A percentile compares a stretch with the other conserved stretches of the same genome.
Evolutionary conservation across 2,888 invertebrate species (phyloP).

Genomic region (Chymomyza fuscimana): DNA sequence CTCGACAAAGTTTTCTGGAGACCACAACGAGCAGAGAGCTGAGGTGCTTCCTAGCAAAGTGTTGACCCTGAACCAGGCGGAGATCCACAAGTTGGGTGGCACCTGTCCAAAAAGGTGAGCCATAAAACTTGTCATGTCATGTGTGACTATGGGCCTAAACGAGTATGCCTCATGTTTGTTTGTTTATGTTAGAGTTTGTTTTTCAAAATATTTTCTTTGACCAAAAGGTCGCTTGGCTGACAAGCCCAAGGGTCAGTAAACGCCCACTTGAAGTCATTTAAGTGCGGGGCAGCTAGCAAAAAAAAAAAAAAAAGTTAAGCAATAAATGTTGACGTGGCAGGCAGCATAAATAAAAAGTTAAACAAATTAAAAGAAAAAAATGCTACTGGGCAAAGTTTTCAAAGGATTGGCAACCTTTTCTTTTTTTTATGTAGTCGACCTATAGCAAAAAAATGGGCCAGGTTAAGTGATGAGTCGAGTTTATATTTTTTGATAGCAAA

Average conservation of each 20-base stretch:
- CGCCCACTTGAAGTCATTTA: slow-evolving; percentile 22
- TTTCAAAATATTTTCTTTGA: slow-evolving; percentile 57
- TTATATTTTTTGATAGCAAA: not conserved
- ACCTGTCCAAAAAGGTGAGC: slow-evolving; percentile 11
- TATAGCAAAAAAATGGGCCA: not conserved
- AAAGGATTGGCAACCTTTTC: not conserved
- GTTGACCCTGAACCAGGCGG: slow-evolving; percentile 32
- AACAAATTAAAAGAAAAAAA: slow-evolving; percentile 12
- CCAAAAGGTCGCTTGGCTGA: slow-evolving; percentile 6
- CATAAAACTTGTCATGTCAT: slow-evolving; percentile 20
- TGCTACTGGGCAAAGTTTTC: not conserved
- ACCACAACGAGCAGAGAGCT: slow-evolving; percentile 20
- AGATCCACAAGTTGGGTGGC: not conserved
- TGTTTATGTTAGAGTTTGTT: slow-evolving; percentile 33
- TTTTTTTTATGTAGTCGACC: not conserved
- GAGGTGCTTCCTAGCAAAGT: slow-evolving; percentile 7
- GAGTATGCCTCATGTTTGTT: slow-evolving; percentile 28
- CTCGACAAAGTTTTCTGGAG: slow-evolving; percentile 27
- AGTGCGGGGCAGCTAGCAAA: slow-evolving; percentile 43
- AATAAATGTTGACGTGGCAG: slow-evolving; percentile 50
- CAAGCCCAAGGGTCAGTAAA: slow-evolving; percentile 46
- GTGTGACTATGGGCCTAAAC: not conserved
- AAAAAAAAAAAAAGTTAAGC: slow-evolving; percentile 48
- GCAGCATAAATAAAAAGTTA: slow-evolving; percentile 31
- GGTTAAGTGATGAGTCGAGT: not conserved